A percentile compares a stretch with the other conserved stretches of the same genome.
Evolutionary conservation across 2,888 invertebrate species (phyloP).

Genomic region (Hedya salicella): DNA sequence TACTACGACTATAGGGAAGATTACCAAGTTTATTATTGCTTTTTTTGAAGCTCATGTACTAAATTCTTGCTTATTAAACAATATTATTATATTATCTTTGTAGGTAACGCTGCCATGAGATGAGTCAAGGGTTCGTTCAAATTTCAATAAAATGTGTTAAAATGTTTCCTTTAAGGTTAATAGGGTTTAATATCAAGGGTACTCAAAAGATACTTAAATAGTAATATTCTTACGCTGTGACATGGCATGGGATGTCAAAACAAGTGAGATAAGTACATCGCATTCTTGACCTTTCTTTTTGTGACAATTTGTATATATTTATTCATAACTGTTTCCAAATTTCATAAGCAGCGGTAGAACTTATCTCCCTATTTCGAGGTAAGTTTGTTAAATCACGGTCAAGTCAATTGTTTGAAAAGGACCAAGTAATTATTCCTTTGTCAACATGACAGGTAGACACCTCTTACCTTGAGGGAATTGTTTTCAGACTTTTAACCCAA

Average conservation of each 20-base stretch:
- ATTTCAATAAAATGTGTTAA: neutral
- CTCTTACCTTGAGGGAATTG: conserved; percentile 3
- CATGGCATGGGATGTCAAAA: neutral
- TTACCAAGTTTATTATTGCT: too few species aligned
- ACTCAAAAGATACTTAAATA: neutral
- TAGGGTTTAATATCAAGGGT: too few species aligned
- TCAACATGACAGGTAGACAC: conserved; percentile 1
- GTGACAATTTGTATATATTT: neutral
- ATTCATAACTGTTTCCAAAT: conserved; percentile 9
- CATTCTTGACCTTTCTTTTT: neutral
- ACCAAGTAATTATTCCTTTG: conserved; percentile 24
- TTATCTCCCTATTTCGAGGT: neutral
- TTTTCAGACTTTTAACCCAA: conserved; percentile 7
- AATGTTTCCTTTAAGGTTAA: neutral
- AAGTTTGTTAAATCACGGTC: conserved; percentile 7
- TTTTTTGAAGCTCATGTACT: too few species aligned
- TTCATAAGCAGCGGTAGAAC: neutral
- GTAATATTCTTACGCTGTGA: neutral
- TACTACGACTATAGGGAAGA: too few species aligned
- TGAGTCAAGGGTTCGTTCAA: neutral
- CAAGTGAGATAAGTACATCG: too few species aligned
- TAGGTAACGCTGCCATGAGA: neutral
- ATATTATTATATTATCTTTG: neutral
- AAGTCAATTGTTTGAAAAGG: conserved; percentile 33
- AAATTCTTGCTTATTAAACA: too few species aligned